Evolutionary conservation across 2,797 vertebrate species (phyloP).

Genomic region (Hippoglossus hippoglossus): DNA sequence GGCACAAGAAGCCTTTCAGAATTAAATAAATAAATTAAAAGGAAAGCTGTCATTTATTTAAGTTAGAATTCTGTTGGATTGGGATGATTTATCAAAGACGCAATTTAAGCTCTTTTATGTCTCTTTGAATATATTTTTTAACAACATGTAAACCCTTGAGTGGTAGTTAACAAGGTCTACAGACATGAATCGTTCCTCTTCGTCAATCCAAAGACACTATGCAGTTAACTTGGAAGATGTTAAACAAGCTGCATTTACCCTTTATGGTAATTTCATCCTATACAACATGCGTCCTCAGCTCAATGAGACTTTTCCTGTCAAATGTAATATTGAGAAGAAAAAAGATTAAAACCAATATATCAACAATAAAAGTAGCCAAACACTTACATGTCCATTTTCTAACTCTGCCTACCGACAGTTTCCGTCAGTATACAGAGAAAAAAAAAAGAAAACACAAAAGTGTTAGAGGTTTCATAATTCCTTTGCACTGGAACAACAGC

Average conservation of each 20-base stretch:
- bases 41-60: neutral
- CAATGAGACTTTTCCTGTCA: neutral
- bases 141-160: neutral
- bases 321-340: neutral
- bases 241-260: neutral
- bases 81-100: neutral
- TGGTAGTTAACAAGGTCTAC: neutral
- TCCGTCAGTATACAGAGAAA: slow-evolving; percentile 7
- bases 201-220: neutral
- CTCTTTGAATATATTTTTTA: neutral
- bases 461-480: slow-evolving; percentile 36
- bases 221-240: neutral
- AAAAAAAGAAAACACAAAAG: slow-evolving; percentile 9
- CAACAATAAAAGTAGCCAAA: neutral
- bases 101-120: neutral
- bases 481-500: slow-evolving; percentile 52
- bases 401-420: neutral
- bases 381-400: neutral
- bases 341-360: too few relatives aligned
- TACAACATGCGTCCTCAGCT: neutral
- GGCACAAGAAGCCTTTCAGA: neutral
- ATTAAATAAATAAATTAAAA: neutral
- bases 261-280: neutral
- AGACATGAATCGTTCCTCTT: neutral
- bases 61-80: neutral